phyloP scores from a whole-genome alignment of 92 coral and sea anemone species.

The Meandrina meandrites region DNA sequence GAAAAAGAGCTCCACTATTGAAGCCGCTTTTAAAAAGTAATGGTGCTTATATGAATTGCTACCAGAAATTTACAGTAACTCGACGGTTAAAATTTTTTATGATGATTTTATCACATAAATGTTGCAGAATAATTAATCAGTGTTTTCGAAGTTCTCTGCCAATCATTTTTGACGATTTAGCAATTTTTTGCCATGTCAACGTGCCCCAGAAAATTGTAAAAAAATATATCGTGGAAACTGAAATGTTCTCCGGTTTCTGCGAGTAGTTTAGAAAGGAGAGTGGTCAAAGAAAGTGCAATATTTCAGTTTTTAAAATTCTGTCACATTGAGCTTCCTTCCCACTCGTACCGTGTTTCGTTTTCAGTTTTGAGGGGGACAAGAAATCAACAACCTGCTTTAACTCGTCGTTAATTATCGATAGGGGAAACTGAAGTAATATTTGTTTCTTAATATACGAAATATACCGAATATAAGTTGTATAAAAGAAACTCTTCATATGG shows the following conservation, averaged over 20 bases:
- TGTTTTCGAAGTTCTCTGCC: neutral
- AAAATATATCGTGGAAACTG: constrained; percentile 7
- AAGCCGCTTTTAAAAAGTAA: neutral
- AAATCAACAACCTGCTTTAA: neutral
- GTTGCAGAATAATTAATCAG: neutral
- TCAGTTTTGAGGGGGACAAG: neutral
- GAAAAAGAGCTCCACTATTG: neutral
- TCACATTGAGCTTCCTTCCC: neutral
- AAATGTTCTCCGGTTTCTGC: neutral
- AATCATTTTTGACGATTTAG: neutral
- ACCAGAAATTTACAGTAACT: neutral
- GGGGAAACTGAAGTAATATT: neutral
- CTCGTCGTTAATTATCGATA: neutral
- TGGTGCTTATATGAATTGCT: neutral
- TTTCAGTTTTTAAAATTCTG: constrained; percentile 22
- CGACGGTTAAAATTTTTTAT: neutral
- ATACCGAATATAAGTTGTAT: neutral
- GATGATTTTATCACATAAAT: neutral
- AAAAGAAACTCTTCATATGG: neutral
- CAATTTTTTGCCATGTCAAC: neutral
- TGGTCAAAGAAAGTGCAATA: too few relatives aligned
- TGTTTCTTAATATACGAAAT: neutral
- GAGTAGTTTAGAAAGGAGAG: neutral
- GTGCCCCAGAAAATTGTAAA: neutral
- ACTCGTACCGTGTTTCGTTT: constrained; percentile 18